These are phyloP conservation scores for Pampusana beccarii DNA, from an alignment of 2,113 vertebrate species.

Conservation along the genomic window DNA sequence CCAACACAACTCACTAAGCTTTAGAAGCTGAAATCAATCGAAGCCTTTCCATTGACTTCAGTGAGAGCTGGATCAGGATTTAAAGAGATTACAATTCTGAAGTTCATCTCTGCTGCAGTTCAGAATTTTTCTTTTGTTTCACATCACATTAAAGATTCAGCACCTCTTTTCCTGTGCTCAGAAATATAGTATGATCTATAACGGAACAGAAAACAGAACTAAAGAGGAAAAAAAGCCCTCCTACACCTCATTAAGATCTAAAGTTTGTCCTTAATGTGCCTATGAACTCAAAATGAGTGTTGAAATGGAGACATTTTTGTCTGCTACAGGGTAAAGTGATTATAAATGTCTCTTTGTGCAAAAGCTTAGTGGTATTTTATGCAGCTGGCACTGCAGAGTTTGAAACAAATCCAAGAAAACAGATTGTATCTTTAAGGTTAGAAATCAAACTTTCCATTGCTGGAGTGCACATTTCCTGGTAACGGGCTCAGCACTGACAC, in stretches of 20 bases:
- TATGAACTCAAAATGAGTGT: constrained; percentile 52
- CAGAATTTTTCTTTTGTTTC: constrained; percentile 31
- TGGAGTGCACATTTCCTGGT: constrained; percentile 6
- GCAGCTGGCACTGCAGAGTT: constrained; percentile 47
- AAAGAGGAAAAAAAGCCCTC: background rate
- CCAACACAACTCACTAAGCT: constrained; percentile 52
- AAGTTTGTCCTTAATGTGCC: constrained; percentile 59
- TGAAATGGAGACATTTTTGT: constrained; percentile 63
- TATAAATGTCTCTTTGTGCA: constrained; percentile 64
- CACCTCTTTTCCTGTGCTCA: constrained; percentile 11
- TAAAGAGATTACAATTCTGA: constrained; percentile 9
- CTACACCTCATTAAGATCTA: constrained; percentile 55
- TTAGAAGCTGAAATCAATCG: constrained; percentile 46
- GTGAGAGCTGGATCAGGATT: background rate
- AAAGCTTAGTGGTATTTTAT: constrained; percentile 53
- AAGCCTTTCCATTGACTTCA: constrained; percentile 35
- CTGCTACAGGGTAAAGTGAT: constrained; percentile 53
- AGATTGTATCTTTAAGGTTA: constrained; percentile 62
- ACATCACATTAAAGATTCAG: constrained; percentile 46
- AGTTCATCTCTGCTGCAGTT: background rate
- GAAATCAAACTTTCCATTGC: constrained; percentile 40
- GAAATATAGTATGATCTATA: constrained; percentile 18
- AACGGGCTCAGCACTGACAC: background rate
- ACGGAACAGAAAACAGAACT: constrained; percentile 11
- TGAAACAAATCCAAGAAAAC: constrained; percentile 67